A percentile compares a stretch with the other conserved stretches of the same genome.
Evolutionary conservation across 2,888 invertebrate genomes (phyloP).

Genomic region (Pristionchus entomophagus): DNA sequence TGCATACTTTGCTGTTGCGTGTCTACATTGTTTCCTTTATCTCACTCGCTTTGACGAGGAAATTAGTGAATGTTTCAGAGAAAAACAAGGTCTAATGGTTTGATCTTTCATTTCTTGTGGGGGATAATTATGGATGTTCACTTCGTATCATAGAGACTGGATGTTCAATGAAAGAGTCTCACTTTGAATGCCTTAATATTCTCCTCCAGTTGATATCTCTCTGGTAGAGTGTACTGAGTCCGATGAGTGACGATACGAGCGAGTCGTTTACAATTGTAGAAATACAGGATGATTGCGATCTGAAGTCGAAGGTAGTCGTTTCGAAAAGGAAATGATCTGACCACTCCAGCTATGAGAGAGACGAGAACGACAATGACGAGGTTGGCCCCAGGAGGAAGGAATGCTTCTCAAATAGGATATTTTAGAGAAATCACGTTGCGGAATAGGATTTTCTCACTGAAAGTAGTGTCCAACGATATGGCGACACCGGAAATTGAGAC

Average conservation of each 20-base stretch:
- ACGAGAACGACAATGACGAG: neutral
- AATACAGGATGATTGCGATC: conserved; percentile 20
- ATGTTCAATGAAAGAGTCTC: neutral
- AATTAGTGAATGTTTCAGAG: too few relatives aligned
- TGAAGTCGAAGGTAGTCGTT: neutral
- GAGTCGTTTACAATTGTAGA: neutral
- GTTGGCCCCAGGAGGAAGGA: neutral
- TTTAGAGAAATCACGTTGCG: too few relatives aligned
- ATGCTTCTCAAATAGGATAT: neutral
- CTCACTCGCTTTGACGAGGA: too few relatives aligned
- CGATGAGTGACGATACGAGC: neutral
- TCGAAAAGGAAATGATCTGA: neutral
- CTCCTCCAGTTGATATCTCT: conserved; percentile 15
- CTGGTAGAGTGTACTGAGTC: neutral
- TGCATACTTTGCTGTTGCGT: neutral
- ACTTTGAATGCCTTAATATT: conserved; percentile 10
- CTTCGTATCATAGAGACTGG: neutral
- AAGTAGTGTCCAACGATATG: neutral
- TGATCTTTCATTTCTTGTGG: too few relatives aligned
- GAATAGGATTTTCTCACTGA: neutral
- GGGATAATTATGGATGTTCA: too few relatives aligned
- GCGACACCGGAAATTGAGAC: neutral
- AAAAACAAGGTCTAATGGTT: too few relatives aligned
- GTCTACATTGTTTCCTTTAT: neutral
- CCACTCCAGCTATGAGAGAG: neutral